Conservation (phyloP, 1,140 invertebrate genomes). For the Musca domestica region DNA sequence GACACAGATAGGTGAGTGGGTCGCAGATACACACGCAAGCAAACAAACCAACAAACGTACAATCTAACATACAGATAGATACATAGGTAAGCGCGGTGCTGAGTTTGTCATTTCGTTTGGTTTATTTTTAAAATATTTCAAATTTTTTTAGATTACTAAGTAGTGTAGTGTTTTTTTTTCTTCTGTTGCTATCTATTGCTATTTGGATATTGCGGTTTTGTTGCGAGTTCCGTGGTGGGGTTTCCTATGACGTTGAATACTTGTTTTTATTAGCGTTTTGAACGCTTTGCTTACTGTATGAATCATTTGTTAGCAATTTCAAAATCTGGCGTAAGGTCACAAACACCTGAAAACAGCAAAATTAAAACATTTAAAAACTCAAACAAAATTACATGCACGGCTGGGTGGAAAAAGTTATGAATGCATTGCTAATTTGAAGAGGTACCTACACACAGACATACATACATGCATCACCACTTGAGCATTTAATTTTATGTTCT, state of each 20-base stretch:
- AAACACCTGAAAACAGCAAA: neutral
- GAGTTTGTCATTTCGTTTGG: too few species aligned
- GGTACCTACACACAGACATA: too few species aligned
- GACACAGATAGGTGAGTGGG: neutral
- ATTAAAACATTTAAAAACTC: too few species aligned
- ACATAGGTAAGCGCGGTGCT: too few species aligned
- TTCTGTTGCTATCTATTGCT: neutral
- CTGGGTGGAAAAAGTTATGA: too few species aligned
- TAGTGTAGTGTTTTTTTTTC: neutral
- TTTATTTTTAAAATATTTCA: constrained; percentile 13
- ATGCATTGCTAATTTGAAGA: too few species aligned
- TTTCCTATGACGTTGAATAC: constrained; percentile 12
- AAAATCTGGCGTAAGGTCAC: constrained; percentile 12
- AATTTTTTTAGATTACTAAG: constrained; percentile 8
- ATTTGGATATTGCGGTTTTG: neutral
- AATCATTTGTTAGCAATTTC: constrained; percentile 15
- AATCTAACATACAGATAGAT: too few species aligned
- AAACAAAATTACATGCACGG: too few species aligned
- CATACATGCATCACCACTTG: too few species aligned
- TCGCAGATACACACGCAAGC: neutral
- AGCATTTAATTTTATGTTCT: too few species aligned
- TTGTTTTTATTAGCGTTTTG: too few species aligned
- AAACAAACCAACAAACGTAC: neutral
- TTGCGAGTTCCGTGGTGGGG: constrained; percentile 3
- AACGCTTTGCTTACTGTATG: neutral